These are phyloP conservation scores for Agapostemon virescens DNA, from an alignment of 2,888 invertebrate species.

Conservation along the genomic window DNA sequence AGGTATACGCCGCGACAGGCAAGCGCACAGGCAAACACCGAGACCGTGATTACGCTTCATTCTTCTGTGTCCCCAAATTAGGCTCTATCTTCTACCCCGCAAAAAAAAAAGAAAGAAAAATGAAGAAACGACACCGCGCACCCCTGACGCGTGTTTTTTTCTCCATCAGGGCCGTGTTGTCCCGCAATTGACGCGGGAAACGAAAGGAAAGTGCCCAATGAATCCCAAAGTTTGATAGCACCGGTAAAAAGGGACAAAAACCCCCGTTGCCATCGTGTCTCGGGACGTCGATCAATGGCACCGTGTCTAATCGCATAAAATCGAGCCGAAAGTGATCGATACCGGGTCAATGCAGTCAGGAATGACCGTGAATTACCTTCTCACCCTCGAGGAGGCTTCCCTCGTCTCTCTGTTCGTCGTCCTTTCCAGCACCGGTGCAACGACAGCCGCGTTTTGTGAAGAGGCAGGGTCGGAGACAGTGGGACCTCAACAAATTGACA, in stretches of 20 bases:
- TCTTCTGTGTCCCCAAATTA: constrained; percentile 28
- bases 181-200: constrained; percentile 31
- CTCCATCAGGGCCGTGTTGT: constrained; percentile 33
- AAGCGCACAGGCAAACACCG: constrained; percentile 21
- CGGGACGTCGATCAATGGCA: constrained; percentile 31
- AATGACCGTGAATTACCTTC: constrained; percentile 64
- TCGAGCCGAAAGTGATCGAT: constrained; percentile 74
- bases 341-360: constrained; percentile 56
- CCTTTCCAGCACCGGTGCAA: constrained; percentile 7
- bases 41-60: not conserved
- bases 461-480: constrained; percentile 47
- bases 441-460: constrained; percentile 25
- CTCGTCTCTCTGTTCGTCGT: constrained; percentile 32
- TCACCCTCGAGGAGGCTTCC: constrained; percentile 25
- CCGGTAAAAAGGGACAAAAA: constrained; percentile 31
- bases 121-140: not conserved
- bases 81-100: not conserved
- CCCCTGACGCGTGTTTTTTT: constrained; percentile 27
- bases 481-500: constrained; percentile 69
- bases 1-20: not conserved
- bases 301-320: constrained; percentile 72
- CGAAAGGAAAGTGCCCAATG: constrained; percentile 66
- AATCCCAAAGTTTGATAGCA: constrained; percentile 62
- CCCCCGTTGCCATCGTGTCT: constrained; percentile 30
- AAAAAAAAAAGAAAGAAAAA: constrained; percentile 11